Conservation (phyloP, 2,113 vertebrate genomes). For the Phoenicopterus ruber region DNA sequence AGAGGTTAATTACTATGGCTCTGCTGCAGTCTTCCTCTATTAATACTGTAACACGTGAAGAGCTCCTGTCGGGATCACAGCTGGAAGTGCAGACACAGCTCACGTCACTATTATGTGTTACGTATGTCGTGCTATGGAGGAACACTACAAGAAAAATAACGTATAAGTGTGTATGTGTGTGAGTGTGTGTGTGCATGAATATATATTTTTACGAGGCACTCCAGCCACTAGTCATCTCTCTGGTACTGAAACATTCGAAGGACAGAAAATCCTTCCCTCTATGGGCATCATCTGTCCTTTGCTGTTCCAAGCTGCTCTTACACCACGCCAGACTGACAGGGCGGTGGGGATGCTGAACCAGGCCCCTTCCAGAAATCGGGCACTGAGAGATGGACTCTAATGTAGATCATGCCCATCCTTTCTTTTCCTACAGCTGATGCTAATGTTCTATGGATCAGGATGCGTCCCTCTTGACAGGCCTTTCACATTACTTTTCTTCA, state of each 20-base stretch:
- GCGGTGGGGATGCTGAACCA: not conserved
- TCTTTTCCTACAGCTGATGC: not conserved
- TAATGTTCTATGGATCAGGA: not conserved
- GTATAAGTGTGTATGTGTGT: not conserved
- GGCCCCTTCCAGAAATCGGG: not conserved
- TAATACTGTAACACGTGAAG: not conserved
- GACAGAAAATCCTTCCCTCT: not conserved
- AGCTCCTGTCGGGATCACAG: not conserved
- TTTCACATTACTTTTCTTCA: not conserved
- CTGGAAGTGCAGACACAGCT: not conserved
- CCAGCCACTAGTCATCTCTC: not conserved
- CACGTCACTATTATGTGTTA: not conserved
- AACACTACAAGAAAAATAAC: not conserved
- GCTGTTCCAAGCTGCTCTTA: not conserved
- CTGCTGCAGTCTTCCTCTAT: not conserved
- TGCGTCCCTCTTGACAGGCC: not conserved
- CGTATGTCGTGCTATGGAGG: not conserved
- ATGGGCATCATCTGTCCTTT: rapidly evolving
- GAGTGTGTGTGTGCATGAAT: not conserved
- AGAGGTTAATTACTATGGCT: constrained; percentile 23
- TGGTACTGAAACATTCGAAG: not conserved
- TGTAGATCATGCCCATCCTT: not conserved
- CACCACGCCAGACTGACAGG: not conserved
- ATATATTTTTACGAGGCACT: not conserved
- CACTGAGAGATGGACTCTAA: not conserved